Conservation (phyloP, 2,113 vertebrate genomes). For the Struthio camelus region DNA sequence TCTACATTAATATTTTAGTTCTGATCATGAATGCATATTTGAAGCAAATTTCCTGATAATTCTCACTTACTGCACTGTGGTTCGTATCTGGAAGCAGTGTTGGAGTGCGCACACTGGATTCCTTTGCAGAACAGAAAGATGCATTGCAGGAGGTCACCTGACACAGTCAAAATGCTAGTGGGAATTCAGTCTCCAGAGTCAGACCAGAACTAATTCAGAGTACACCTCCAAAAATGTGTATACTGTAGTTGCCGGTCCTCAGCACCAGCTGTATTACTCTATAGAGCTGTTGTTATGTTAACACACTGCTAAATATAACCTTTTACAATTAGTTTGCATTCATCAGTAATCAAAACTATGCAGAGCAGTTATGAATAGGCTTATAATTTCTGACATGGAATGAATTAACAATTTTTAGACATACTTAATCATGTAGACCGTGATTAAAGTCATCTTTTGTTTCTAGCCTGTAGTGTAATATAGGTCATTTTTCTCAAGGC, state of each 20-base stretch:
- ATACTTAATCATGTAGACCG: not conserved
- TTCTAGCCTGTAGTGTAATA: slow-evolving; percentile 16
- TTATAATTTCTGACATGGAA: not conserved
- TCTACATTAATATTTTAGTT: not conserved
- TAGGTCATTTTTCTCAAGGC: slow-evolving; percentile 3
- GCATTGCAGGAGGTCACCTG: not conserved
- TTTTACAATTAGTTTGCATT: not conserved
- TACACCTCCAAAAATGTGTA: not conserved
- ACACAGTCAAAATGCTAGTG: not conserved
- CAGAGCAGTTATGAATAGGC: not conserved
- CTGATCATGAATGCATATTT: not conserved
- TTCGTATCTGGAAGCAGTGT: not conserved
- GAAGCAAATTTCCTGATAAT: not conserved
- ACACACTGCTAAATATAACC: not conserved
- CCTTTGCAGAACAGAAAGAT: not conserved
- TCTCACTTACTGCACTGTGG: not conserved
- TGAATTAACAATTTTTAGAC: not conserved
- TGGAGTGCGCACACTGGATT: not conserved
- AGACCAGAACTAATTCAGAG: not conserved
- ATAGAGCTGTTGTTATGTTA: not conserved
- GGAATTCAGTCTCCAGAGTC: not conserved
- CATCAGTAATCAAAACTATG: not conserved
- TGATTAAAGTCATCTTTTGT: not conserved
- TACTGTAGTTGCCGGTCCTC: not conserved
- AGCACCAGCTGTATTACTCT: not conserved